phyloP scores from a whole-genome alignment of 2,113 vertebrate genomes.

The Trematocara macrostoma region DNA sequence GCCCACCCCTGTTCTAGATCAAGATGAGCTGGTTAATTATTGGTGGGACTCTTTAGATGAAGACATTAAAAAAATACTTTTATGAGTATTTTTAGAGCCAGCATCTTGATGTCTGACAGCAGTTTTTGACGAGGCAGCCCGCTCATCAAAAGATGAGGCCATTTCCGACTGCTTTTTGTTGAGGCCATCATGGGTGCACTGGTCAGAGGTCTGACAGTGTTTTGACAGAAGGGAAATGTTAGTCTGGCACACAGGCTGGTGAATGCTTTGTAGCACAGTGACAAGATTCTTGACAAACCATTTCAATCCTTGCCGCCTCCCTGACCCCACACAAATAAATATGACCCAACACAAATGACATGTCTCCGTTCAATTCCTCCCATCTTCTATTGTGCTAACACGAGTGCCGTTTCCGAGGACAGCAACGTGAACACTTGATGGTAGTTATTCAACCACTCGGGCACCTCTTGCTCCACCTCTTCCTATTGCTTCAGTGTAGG shows the following conservation, averaged over 20 bases:
- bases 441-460: slow-evolving; percentile 52
- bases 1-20: neutral
- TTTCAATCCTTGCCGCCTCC: slow-evolving; percentile 37
- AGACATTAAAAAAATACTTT: neutral
- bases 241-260: neutral
- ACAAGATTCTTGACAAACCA: slow-evolving; percentile 63
- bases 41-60: neutral
- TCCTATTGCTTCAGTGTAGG: slow-evolving; percentile 29
- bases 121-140: neutral
- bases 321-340: slow-evolving; percentile 61
- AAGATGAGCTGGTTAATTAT: neutral
- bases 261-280: slow-evolving; percentile 36
- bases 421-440: slow-evolving; percentile 21
- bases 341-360: slow-evolving; percentile 67
- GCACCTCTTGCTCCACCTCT: slow-evolving; percentile 59
- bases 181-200: neutral
- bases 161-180: neutral
- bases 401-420: slow-evolving; percentile 24
- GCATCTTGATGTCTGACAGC: neutral
- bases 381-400: slow-evolving; percentile 50
- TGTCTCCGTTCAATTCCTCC: slow-evolving; percentile 36
- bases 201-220: slow-evolving; percentile 39
- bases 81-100: neutral
- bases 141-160: neutral
- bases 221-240: slow-evolving; percentile 52